Percentiles rank a stretch among this genome's conserved stretches.
phyloP scores from a whole-genome alignment of 2,797 vertebrate species.

The Micrastur ruficollis region DNA sequence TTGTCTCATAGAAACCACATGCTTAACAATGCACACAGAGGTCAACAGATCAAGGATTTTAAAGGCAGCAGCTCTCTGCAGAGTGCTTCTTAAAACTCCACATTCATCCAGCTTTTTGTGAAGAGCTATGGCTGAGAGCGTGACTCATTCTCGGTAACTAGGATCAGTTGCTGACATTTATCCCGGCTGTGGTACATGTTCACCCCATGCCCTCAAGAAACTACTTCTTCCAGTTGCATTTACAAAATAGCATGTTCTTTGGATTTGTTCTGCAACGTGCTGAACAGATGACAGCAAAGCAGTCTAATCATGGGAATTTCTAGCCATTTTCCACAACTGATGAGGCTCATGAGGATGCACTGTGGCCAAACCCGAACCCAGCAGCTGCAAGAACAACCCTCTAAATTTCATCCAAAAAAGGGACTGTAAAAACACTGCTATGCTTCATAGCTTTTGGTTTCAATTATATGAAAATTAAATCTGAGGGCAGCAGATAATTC shows the following conservation, averaged over 20 bases:
- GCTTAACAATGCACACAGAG: neutral
- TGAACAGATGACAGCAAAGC: neutral
- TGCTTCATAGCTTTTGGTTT: neutral
- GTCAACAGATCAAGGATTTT: neutral
- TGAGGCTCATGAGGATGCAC: neutral
- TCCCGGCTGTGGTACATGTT: neutral
- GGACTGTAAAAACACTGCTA: neutral
- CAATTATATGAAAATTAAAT: neutral
- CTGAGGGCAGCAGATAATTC: neutral
- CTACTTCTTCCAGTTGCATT: neutral
- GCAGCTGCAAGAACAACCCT: neutral
- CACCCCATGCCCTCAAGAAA: conserved; percentile 36
- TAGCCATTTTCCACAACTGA: neutral
- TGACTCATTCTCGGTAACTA: conserved; percentile 25
- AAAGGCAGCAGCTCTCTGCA: neutral
- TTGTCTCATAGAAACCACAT: neutral
- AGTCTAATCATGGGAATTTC: neutral
- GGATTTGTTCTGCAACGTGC: neutral
- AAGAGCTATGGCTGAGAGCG: neutral
- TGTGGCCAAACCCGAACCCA: neutral
- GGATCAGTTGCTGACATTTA: conserved; percentile 36
- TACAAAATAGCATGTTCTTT: neutral
- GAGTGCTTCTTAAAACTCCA: conserved; percentile 7
- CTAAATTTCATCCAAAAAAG: neutral
- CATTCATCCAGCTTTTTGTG: conserved; percentile 18